phyloP scores from a whole-genome alignment of 1,140 invertebrate species.

The Microplitis demolitor region DNA sequence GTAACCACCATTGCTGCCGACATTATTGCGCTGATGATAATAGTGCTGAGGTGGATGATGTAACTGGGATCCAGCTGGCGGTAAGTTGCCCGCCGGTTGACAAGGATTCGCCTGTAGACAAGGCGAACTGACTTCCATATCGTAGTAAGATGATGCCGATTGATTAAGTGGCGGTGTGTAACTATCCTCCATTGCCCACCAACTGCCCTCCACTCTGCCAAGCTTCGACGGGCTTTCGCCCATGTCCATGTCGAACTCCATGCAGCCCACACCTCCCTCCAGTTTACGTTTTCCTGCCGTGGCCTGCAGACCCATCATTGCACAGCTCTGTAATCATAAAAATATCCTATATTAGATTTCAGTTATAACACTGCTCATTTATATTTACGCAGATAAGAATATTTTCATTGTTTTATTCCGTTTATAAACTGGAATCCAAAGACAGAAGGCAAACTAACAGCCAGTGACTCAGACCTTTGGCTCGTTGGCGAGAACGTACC shows the following conservation, averaged over 20 bases:
- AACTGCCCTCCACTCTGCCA: constrained; percentile 56
- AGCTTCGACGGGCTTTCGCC: constrained; percentile 58
- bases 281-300: constrained; percentile 74
- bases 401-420: neutral
- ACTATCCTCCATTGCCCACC: constrained; percentile 59
- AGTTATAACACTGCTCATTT: neutral
- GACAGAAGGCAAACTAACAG: constrained; percentile 14
- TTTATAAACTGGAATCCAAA: neutral
- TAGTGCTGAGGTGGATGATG: constrained; percentile 33
- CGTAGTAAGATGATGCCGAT: constrained; percentile 43
- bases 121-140: constrained; percentile 49
- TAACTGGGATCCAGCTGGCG: constrained; percentile 26
- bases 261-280: constrained; percentile 61
- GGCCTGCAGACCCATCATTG: constrained; percentile 78
- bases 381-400: neutral
- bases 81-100: constrained; percentile 30
- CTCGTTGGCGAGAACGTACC: constrained; percentile 45
- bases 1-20: constrained; percentile 42
- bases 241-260: constrained; percentile 60
- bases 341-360: neutral
- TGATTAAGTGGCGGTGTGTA: constrained; percentile 45
- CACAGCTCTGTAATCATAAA: constrained; percentile 68
- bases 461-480: constrained; percentile 55
- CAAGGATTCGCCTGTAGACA: constrained; percentile 43
- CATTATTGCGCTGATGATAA: constrained; percentile 41